phyloP scores from a whole-genome alignment of 1,140 invertebrate genomes.

The Caenorhabditis tropicalis region DNA sequence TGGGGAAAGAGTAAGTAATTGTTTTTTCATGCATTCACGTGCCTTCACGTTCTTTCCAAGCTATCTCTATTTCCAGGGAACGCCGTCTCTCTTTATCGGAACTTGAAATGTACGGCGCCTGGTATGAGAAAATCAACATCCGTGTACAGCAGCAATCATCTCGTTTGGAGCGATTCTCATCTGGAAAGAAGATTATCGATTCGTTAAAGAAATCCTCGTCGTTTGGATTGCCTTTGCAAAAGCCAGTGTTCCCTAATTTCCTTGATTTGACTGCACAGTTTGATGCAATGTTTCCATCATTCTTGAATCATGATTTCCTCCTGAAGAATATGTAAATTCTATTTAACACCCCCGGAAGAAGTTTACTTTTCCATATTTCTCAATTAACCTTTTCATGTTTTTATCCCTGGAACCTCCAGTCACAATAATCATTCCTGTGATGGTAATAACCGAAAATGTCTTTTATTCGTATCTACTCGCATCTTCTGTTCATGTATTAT shows the following conservation, averaged over 20 bases:
- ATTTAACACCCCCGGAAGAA: background rate
- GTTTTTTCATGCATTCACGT: too few species aligned
- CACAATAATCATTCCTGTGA: conserved; percentile 22
- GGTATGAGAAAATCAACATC: conserved; percentile 5
- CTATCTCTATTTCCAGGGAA: background rate
- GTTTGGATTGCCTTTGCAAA: background rate
- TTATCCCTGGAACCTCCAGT: background rate
- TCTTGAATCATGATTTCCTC: background rate
- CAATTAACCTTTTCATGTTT: background rate
- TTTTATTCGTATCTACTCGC: background rate
- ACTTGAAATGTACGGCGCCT: background rate
- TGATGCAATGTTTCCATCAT: background rate
- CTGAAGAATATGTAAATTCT: background rate
- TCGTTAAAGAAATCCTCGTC: background rate
- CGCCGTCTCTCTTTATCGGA: background rate
- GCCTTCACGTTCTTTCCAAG: background rate
- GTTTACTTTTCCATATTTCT: background rate
- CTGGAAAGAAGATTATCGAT: conserved; percentile 50
- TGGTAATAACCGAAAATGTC: background rate
- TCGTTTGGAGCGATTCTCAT: conserved; percentile 34
- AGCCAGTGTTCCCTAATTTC: background rate
- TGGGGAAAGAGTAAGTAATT: conserved; percentile 16
- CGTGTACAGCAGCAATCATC: background rate
- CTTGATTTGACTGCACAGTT: background rate
- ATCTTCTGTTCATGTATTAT: conserved; percentile 7